Base-by-base conservation (phyloP, 2,797 vertebrate genomes). In the Heteromormyrus szaboi region DNA sequence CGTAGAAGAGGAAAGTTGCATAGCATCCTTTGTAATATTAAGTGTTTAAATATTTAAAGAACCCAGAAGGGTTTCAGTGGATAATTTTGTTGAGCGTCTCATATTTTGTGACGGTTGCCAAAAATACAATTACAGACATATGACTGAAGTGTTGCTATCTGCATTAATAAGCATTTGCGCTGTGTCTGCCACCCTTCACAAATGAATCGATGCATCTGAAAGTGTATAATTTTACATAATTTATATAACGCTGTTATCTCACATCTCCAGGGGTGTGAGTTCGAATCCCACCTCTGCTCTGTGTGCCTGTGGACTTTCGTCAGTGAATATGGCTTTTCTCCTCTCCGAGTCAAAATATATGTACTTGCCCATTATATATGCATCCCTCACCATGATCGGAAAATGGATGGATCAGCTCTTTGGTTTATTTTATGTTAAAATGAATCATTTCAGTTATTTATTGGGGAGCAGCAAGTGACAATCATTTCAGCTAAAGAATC, bases 401-500 rank as follows among this genome's bases (percentile, higher is more conserved):
- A 81, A 46, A 81, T 81, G 76, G 41, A 81, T 81, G 41, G 41
- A 46, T n/a, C 72, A 8, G n/a, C 37, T 14, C 14, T 37, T 76
- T 76, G 33, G 33, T 17, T 76, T 19, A 87, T 88, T 89, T 72
- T 22, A 93, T 91, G 91, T 94, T 93, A 92, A 93, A 93, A 93
- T 92, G 89, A 85, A 91, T 88, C 89, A 76, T 90, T 88, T 90
- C 92, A 93, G 93, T 93, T 93, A 94, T 89, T 91, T 51, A 54
- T 92, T 92, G 87, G 91, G 89, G 91, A 90, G 88, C 88, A 81
- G 91, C 93, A 92, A 84, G 87, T 91, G 90, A 90, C 89, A 90
- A 86, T 91, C 54, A 83, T 91, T 93, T 90, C 91, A 93, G 94
- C 94, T 92, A 91, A 95, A 50, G 59, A 51, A 22, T 41, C 17